Evolutionary conservation across 23 tunicate genomes (phyloP).

Genomic region (Trididemnum nubilum): DNA sequence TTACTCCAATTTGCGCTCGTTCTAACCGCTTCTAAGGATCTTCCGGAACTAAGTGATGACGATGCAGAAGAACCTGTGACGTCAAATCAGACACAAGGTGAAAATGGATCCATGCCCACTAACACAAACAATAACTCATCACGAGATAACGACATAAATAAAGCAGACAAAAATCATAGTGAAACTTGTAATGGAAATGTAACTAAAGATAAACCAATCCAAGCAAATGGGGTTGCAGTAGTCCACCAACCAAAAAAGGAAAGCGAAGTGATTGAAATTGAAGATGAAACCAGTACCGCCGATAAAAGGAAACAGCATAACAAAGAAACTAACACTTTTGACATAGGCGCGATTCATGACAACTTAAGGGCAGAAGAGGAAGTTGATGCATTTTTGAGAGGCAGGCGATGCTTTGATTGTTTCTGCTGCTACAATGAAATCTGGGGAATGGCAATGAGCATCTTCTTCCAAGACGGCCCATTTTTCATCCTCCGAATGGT

Average conservation of each 20-base stretch:
- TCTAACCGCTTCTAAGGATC: constrained; percentile 50
- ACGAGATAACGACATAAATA: background rate
- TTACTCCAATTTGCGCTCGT: constrained; percentile 64
- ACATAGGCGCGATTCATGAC: constrained; percentile 13
- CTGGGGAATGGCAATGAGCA: constrained; percentile 83
- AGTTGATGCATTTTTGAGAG: constrained; percentile 18
- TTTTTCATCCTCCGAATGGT: constrained; percentile 71
- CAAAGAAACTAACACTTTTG: background rate
- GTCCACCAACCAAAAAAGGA: background rate
- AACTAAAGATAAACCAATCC: background rate
- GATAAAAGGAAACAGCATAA: constrained; percentile 17
- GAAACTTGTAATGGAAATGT: background rate
- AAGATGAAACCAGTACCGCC: background rate
- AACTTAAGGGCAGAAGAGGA: constrained; percentile 43
- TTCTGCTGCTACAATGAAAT: constrained; percentile 85
- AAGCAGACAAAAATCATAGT: no score
- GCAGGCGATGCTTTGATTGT: constrained; percentile 52
- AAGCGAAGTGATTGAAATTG: background rate
- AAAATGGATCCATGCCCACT: background rate
- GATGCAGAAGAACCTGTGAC: background rate
- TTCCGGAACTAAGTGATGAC: constrained; percentile 41
- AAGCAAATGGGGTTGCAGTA: background rate
- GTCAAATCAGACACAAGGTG: background rate
- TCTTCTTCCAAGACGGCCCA: constrained; percentile 81
- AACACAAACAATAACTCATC: no score